Percentiles rank a stretch among this genome's conserved stretches.
These are phyloP conservation scores for Cyprinodon diabolis DNA, from an alignment of 2,797 vertebrate species.

Conservation along the genomic window DNA sequence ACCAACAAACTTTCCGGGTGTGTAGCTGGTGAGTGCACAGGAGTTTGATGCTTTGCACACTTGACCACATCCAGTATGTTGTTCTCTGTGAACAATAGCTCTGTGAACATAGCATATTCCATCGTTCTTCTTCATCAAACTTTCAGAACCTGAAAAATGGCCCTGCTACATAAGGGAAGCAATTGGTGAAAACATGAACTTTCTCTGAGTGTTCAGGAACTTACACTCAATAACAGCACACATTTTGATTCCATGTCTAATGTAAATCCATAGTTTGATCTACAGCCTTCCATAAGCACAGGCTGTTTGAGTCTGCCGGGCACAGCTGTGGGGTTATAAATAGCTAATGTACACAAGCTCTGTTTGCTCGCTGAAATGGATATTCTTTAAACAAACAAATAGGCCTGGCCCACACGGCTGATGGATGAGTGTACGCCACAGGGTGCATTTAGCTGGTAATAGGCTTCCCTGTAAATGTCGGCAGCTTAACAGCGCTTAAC, in stretches of 20 bases:
- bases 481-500: slow-evolving; percentile 57
- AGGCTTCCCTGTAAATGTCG: slow-evolving; percentile 44
- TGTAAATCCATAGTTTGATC: slow-evolving; percentile 65
- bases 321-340: slow-evolving; percentile 66
- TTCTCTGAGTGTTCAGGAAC: slow-evolving; percentile 7
- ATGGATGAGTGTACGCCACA: slow-evolving; percentile 54
- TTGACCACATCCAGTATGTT: background rate
- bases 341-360: slow-evolving; percentile 70
- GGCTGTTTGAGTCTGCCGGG: slow-evolving; percentile 55
- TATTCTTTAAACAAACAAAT: slow-evolving; percentile 74
- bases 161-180: background rate
- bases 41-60: background rate
- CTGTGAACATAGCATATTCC: background rate
- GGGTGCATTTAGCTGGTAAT: slow-evolving; percentile 49
- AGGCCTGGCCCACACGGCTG: slow-evolving; percentile 36
- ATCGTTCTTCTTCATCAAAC: slow-evolving; percentile 23
- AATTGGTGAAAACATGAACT: slow-evolving; percentile 20
- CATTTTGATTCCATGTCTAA: slow-evolving; percentile 54
- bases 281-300: slow-evolving; percentile 54
- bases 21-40: background rate
- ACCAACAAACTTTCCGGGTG: background rate
- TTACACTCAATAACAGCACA: slow-evolving; percentile 18
- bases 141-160: slow-evolving; percentile 18
- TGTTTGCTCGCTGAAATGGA: slow-evolving; percentile 75
- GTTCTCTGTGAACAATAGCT: background rate